Base-by-base conservation (phyloP, 2,797 vertebrate genomes). In the Eospalax fontanierii region DNA sequence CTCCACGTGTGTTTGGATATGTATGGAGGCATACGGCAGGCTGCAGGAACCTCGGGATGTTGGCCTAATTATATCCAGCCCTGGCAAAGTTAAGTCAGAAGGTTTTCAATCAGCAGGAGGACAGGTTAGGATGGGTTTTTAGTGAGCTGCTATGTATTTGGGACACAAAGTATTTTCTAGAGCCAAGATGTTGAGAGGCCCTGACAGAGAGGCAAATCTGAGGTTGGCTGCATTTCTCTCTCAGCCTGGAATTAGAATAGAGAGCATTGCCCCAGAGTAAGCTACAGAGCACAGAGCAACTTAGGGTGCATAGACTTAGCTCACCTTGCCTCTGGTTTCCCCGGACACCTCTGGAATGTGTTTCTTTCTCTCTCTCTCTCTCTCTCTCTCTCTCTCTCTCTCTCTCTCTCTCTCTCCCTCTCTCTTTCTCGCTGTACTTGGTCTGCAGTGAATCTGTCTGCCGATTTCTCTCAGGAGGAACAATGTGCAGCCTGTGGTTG, bases 41-140 rank as follows among this genome's bases (percentile, higher is more conserved):
- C 74, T 94, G 92, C 54, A 15, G 74, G 75, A 93, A 89, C 40
- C 79, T 95, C 80, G 71, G 85, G 54, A 95, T 50, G 26, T 63
- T 57, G 54, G 54, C 87, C 85, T 95, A 91, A 96, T 97, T 95
- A 89, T 57, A 95, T 94, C 87, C 81, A 96, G 89, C 43, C 73
- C 54, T 92, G 46, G 63, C 66, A 86, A 93, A 96, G 71, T 85
- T 95, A 61, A 96, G 30, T 46, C 57, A 59, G n/a, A 95, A 59
- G 54, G 21, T 85, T 91, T 80, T 61, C 30, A 81, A 50, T 87
- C 63, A 87, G 83, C 21, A 33, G 71, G 89, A 93, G 57, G 35
- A 66, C 46, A 94, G 24, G 65, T 87, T 71, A 89, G 57, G 68
- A 33, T 35, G 66, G 24, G 40, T 26, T 88, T 93, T 57, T 89